Evolutionary conservation across 2,113 vertebrate species (phyloP).

Genomic region (Myanophis thanlyinensis): DNA sequence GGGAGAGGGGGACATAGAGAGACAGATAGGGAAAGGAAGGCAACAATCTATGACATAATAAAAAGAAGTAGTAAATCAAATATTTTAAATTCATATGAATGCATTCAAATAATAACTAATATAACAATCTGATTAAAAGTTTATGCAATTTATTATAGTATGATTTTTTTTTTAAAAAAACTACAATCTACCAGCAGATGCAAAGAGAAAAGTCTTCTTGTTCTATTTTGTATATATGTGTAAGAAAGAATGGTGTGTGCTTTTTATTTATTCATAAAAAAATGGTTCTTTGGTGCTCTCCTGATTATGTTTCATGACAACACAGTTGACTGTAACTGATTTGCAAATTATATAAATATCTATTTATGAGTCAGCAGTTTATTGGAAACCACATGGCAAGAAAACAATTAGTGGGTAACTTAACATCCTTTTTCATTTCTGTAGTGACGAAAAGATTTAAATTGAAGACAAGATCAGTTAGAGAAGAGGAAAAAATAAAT

Average conservation of each 20-base stretch:
- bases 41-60: not conserved
- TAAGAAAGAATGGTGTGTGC: not conserved
- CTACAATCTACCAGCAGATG: not conserved
- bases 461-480: not conserved
- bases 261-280: slow-evolving; percentile 28
- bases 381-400: not conserved
- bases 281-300: not conserved
- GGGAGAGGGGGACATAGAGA: not conserved
- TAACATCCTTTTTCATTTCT: not conserved
- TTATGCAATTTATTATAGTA: not conserved
- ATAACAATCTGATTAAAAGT: not conserved
- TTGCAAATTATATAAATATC: not conserved
- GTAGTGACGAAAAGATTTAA: not conserved
- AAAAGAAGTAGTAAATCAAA: not conserved
- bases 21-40: not conserved
- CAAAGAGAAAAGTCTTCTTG: not conserved
- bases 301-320: not conserved
- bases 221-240: not conserved
- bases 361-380: not conserved
- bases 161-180: not conserved
- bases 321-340: not conserved
- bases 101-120: not conserved
- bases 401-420: not conserved
- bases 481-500: not conserved
- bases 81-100: not conserved